Conservation (phyloP, 2,888 invertebrate species). For the Rhagonycha lutea region DNA sequence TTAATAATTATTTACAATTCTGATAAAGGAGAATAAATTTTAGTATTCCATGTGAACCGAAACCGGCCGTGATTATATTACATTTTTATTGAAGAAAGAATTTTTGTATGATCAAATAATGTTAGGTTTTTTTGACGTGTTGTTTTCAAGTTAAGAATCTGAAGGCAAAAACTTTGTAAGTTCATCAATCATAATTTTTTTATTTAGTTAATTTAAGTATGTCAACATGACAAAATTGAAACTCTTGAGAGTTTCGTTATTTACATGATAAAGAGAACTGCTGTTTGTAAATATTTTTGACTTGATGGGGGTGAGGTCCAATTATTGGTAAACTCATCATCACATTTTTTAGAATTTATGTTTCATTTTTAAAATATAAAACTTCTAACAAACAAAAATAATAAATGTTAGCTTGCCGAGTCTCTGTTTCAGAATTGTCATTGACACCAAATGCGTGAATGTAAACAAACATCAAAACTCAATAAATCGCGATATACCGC, state of each 20-base stretch:
- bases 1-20: not conserved
- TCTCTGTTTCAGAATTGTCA: too few relatives aligned
- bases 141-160: too few relatives aligned
- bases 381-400: too few relatives aligned
- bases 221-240: not conserved
- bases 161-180: not conserved
- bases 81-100: not conserved
- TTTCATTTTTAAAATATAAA: too few relatives aligned
- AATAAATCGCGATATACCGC: not conserved
- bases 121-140: not conserved
- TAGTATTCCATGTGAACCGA: not conserved
- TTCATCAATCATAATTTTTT: not conserved
- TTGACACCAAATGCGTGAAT: not conserved
- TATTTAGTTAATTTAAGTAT: not conserved
- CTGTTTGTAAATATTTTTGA: too few relatives aligned
- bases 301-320: too few relatives aligned
- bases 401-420: too few relatives aligned
- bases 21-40: not conserved
- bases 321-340: too few relatives aligned
- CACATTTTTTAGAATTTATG: too few relatives aligned
- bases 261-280: too few relatives aligned
- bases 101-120: not conserved
- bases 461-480: not conserved
- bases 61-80: not conserved
- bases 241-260: not conserved